Evolutionary conservation across 2,113 vertebrate genomes (phyloP), one percentile per base, ranked within the genome.

Genomic region (Hyperoodon ampullatus): DNA sequence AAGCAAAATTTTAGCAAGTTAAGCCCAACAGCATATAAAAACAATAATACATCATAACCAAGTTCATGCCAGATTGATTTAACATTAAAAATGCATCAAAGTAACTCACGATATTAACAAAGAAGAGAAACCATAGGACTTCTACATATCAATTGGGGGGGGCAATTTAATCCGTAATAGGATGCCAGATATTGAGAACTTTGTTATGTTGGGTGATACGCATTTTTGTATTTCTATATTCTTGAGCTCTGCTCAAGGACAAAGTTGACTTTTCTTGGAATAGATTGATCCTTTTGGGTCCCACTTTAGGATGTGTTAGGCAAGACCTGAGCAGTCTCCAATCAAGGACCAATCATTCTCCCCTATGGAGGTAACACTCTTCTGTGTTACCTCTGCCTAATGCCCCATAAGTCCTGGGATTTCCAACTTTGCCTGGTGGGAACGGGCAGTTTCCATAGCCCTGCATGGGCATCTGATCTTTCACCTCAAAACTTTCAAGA

Each of bases 281-380:
- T 23, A 50, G 19, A 65, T 6, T 0, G 7, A 28, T 5, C 70
- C 30, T 30, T 24, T 39, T 3, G 23, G 72, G 35, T 7, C 19
- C 65, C 7, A 23, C 18, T 30, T 58, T 50, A 18, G 53, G 68
- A 30, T 19, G 7, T 15, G 5, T n/a, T 14, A 39, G 75, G n/a
- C 12, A n/a, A 33, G 4, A 44, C 8, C 16, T 28, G 15, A 39
- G 28, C 7, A 1, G 0, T 8, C 4, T 42, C 33, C 12, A 12
- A 1, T 61, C 3, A 24, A 60, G n/a, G 60, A 21, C 55, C 55
- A 58, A 8, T 58, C 55, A 21, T 58, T 58, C 19, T 58, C 55
- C 55, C 8, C 19, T 58, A 21, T 21, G 19, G 19, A 58, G 19
- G 55, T 21, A 19, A 58, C 19, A 58, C 19, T 58, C 55, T 58